Percentiles rank a stretch among this genome's conserved stretches.
These are phyloP conservation scores for Caenorhabditis uteleia DNA, from an alignment of 2,888 invertebrate genomes.

Conservation along the genomic window DNA sequence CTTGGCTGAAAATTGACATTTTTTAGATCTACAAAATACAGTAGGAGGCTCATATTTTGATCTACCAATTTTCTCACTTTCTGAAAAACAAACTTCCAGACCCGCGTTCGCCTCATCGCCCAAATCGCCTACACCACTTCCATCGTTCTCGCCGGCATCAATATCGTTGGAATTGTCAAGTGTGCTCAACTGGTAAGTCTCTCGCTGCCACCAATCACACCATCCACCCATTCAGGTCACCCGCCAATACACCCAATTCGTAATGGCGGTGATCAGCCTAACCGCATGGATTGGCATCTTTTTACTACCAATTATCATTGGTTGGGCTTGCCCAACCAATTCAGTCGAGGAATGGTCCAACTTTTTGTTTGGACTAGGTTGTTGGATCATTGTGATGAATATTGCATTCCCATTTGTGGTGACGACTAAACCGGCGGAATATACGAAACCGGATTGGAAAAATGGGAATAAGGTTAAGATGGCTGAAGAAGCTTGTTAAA, in stretches of 20 bases:
- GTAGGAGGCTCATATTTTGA: too few relatives aligned
- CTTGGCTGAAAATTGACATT: too few relatives aligned
- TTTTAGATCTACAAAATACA: too few relatives aligned
- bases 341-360: slow-evolving; percentile 41
- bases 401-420: slow-evolving; percentile 43
- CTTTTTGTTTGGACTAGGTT: slow-evolving; percentile 32
- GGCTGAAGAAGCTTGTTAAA: too few relatives aligned
- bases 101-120: slow-evolving; percentile 32
- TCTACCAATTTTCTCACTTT: too few relatives aligned
- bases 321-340: slow-evolving; percentile 39
- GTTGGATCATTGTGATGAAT: slow-evolving; percentile 34
- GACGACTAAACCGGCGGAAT: slow-evolving; percentile 34
- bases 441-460: slow-evolving; percentile 40
- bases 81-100: slow-evolving; percentile 8
- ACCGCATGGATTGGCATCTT: slow-evolving; percentile 40
- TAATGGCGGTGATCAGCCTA: slow-evolving; percentile 38
- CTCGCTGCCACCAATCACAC: neutral
- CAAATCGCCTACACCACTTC: slow-evolving; percentile 56
- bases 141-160: slow-evolving; percentile 52
- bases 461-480: too few relatives aligned
- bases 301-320: slow-evolving; percentile 45
- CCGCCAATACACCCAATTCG: slow-evolving; percentile 37
- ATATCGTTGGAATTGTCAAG: slow-evolving; percentile 56
- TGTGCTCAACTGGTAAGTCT: slow-evolving; percentile 39
- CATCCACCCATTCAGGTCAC: slow-evolving; percentile 18